Conservation (phyloP, 2,113 vertebrate species). For the Podocnemis expansa region DNA sequence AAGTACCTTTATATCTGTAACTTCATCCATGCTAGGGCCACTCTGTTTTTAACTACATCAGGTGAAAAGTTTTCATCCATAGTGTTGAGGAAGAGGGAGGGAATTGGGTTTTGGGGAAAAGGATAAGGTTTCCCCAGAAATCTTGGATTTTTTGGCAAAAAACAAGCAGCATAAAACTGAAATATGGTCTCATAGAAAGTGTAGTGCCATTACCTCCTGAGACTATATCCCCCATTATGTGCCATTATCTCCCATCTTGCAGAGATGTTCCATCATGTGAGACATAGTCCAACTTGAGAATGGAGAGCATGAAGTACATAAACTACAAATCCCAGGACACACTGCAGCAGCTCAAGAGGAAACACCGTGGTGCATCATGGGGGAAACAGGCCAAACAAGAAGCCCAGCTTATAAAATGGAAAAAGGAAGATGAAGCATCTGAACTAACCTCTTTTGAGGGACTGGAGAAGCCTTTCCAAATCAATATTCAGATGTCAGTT, state of each 20-base stretch:
- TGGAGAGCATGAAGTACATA: background rate
- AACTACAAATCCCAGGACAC: background rate
- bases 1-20: no score
- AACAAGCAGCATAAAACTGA: no score
- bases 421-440: background rate
- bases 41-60: no score
- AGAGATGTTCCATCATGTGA: background rate
- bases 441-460: background rate
- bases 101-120: no score
- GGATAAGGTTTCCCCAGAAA: no score
- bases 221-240: background rate
- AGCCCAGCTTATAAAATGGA: background rate
- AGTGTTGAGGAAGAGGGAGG: no score
- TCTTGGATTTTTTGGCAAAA: no score
- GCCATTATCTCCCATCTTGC: background rate
- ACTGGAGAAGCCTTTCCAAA: background rate
- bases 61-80: no score
- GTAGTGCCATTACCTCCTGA: background rate
- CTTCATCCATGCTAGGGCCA: no score
- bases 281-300: background rate
- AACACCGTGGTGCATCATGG: background rate
- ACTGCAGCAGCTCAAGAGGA: background rate
- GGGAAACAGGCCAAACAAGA: background rate
- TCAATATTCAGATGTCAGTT: background rate
- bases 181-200: no score